Percentiles rank a stretch among this genome's conserved stretches.
Evolutionary conservation across 2,113 vertebrate species (phyloP).

Genomic region (Actinemys pallida): DNA sequence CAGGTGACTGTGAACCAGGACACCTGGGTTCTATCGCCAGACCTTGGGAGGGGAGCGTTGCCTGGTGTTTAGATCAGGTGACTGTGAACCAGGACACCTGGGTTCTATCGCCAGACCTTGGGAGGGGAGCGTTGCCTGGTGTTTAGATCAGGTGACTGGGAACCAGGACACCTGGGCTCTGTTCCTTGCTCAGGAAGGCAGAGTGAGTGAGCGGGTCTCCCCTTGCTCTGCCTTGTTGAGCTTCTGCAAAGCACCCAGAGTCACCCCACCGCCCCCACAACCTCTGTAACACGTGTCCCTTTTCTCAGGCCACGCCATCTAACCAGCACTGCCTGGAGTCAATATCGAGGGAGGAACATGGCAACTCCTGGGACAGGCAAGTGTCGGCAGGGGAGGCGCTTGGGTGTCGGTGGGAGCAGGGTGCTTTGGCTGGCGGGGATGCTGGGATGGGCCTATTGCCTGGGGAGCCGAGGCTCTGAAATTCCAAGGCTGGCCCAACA

Average conservation of each 20-base stretch:
- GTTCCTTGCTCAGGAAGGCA: not conserved
- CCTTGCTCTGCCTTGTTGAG: not conserved
- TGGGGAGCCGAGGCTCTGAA: not conserved
- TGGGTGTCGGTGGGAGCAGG: not conserved
- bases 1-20: not conserved
- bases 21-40: not conserved
- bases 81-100: not conserved
- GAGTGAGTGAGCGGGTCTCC: not conserved
- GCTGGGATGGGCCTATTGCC: not conserved
- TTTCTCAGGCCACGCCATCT: not conserved
- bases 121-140: not conserved
- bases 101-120: not conserved
- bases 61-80: not conserved
- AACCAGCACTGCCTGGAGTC: not conserved
- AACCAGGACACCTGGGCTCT: not conserved
- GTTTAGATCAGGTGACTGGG: not conserved
- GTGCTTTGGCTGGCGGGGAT: not conserved
- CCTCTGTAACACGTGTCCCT: not conserved
- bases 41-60: not conserved
- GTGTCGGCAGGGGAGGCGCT: not conserved
- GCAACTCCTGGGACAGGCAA: not conserved
- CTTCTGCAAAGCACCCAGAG: not conserved
- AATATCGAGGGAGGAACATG: not conserved
- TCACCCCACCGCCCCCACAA: not conserved
- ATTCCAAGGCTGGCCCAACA: not conserved